Percentiles rank a stretch among this genome's conserved stretches.
Conservation (phyloP, 2,888 invertebrate species). For the Mellilla xanthometata region DNA sequence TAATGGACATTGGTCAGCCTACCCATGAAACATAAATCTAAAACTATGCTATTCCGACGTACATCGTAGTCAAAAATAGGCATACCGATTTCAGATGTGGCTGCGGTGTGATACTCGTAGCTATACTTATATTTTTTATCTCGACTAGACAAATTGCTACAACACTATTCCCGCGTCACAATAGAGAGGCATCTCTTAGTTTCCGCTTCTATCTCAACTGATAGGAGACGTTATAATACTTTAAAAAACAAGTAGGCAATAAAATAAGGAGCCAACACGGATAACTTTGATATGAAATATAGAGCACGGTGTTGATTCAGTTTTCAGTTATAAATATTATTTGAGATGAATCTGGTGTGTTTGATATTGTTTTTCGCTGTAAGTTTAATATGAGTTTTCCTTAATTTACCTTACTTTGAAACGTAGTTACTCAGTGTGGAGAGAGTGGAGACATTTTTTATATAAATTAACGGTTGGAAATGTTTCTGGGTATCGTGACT, state of each 20-base stretch:
- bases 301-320: slow-evolving; percentile 1
- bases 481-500: too few species aligned
- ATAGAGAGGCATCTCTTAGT: slow-evolving; percentile 29
- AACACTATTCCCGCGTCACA: slow-evolving; percentile 24
- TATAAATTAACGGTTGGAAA: too few species aligned
- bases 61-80: too few species aligned
- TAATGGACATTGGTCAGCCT: too few species aligned
- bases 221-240: slow-evolving; percentile 28
- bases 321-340: slow-evolving; percentile 4
- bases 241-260: slow-evolving; percentile 25
- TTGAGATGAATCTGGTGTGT: slow-evolving; percentile 31
- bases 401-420: neutral
- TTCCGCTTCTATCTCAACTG: slow-evolving; percentile 32
- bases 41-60: too few species aligned
- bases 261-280: slow-evolving; percentile 31
- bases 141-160: neutral
- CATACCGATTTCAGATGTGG: too few species aligned
- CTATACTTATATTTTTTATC: too few species aligned
- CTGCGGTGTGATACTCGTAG: too few species aligned
- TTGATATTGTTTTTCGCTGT: slow-evolving; percentile 38
- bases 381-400: slow-evolving; percentile 27
- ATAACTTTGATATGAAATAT: slow-evolving; percentile 25
- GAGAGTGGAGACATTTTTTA: too few species aligned
- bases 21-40: too few species aligned
- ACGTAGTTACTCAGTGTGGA: too few species aligned